Conservation (phyloP, 2,797 vertebrate genomes). For the Tapirus indicus region DNA sequence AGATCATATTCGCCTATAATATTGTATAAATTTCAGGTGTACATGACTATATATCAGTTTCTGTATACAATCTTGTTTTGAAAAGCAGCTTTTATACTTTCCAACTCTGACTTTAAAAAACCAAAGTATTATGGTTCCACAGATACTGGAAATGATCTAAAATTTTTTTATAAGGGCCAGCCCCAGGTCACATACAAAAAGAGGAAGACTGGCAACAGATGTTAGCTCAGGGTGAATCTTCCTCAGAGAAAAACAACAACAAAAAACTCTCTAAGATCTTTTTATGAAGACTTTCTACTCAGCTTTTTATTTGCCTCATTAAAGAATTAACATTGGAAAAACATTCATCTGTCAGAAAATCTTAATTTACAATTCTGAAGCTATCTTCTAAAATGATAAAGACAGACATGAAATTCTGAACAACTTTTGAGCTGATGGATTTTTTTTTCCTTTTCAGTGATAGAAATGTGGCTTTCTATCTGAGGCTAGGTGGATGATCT, state of each 20-base stretch:
- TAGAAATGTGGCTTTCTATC: neutral
- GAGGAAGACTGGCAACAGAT: no score
- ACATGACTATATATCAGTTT: no score
- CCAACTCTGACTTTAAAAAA: conserved; percentile 9
- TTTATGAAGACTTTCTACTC: neutral
- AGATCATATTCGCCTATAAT: no score
- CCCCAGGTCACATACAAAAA: no score
- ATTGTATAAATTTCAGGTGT: no score
- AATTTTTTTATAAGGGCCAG: neutral
- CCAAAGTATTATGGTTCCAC: neutral
- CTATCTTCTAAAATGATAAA: conserved; percentile 30
- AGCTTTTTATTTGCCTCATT: neutral
- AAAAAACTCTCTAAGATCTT: no score
- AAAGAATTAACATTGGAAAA: neutral
- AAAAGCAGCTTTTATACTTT: conserved; percentile 34
- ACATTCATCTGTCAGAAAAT: neutral
- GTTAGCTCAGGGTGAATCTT: no score
- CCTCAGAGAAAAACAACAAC: no score
- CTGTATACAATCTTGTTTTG: neutral
- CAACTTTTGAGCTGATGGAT: neutral
- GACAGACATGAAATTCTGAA: conserved; percentile 27
- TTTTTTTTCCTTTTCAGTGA: neutral
- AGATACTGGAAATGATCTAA: neutral
- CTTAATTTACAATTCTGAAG: neutral
- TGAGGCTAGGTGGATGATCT: neutral